Evolutionary conservation across 2,113 vertebrate genomes (phyloP).

Genomic region (Sorex araneus): DNA sequence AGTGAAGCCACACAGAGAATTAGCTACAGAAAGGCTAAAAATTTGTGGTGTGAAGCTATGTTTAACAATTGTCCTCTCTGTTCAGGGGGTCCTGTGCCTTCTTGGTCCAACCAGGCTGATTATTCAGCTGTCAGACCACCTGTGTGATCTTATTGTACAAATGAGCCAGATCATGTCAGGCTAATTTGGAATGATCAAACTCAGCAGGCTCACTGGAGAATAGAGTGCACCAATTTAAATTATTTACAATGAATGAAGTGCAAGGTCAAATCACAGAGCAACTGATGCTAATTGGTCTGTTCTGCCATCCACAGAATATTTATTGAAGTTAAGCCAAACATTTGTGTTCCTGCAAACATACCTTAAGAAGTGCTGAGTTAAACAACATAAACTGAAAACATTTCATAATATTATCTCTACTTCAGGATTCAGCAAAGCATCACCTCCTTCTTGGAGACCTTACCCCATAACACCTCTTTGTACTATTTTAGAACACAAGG

Average conservation of each 20-base stretch:
- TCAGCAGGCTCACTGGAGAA: background rate
- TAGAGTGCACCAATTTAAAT: background rate
- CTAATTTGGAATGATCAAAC: conserved; percentile 14
- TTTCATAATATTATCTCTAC: background rate
- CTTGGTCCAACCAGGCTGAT: background rate
- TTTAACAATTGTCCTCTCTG: background rate
- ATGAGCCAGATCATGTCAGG: conserved; percentile 4
- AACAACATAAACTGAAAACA: background rate
- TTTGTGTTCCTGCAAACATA: background rate
- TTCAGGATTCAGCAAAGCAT: background rate
- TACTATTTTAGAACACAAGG: background rate
- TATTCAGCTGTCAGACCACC: background rate
- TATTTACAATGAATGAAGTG: background rate
- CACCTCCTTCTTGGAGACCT: background rate
- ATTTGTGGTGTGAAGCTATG: background rate
- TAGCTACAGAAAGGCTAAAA: background rate
- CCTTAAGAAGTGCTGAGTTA: conserved; percentile 41
- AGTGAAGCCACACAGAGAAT: background rate
- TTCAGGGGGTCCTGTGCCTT: background rate
- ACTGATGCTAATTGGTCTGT: background rate
- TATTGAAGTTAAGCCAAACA: background rate
- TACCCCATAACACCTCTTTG: background rate
- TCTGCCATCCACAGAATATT: background rate
- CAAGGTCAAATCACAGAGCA: background rate
- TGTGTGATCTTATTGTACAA: background rate